A percentile compares a stretch with the other conserved stretches of the same genome.
Conservation (phyloP, 2,888 invertebrate species). For the Dasysyrphus tricinctus region DNA sequence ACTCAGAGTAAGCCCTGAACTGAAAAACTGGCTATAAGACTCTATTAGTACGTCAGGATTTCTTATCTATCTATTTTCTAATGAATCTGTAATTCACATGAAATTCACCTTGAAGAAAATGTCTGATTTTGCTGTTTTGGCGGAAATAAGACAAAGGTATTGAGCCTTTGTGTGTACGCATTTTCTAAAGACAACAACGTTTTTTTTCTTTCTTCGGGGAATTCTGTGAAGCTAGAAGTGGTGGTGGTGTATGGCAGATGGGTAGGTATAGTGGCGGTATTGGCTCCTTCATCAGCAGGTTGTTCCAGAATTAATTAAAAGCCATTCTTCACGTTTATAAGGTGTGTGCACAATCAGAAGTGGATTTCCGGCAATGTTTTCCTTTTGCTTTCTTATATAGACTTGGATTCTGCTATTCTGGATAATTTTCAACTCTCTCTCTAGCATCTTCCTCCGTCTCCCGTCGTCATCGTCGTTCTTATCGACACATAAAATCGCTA, state of each 20-base stretch:
- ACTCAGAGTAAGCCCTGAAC: too few relatives aligned
- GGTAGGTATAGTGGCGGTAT: slow-evolving; percentile 1
- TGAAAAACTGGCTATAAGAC: too few relatives aligned
- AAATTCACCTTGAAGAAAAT: slow-evolving; percentile 21
- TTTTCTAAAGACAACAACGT: slow-evolving; percentile 45
- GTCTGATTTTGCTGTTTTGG: slow-evolving; percentile 30
- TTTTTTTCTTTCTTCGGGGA: slow-evolving; percentile 34
- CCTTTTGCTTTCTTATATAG: slow-evolving; percentile 16
- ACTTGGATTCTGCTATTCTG: slow-evolving; percentile 5
- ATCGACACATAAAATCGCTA: slow-evolving; percentile 71
- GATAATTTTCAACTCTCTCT: neutral
- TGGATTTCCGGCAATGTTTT: slow-evolving; percentile 64
- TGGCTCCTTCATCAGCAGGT: slow-evolving; percentile 70
- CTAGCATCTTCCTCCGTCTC: neutral
- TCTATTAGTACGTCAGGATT: too few relatives aligned
- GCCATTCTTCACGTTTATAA: slow-evolving; percentile 74
- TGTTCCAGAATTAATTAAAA: slow-evolving; percentile 74
- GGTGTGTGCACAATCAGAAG: slow-evolving; percentile 73
- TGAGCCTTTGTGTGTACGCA: slow-evolving; percentile 67
- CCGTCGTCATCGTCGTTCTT: slow-evolving; percentile 15
- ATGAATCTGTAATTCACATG: neutral
- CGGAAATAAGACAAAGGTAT: slow-evolving; percentile 61
- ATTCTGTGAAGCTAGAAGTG: neutral
- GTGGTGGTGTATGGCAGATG: neutral
- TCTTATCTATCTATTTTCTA: too few relatives aligned